Percentiles rank a stretch among this genome's conserved stretches.
phyloP scores from a whole-genome alignment of 2,888 invertebrate genomes.

The Chrysolina haemoptera region DNA sequence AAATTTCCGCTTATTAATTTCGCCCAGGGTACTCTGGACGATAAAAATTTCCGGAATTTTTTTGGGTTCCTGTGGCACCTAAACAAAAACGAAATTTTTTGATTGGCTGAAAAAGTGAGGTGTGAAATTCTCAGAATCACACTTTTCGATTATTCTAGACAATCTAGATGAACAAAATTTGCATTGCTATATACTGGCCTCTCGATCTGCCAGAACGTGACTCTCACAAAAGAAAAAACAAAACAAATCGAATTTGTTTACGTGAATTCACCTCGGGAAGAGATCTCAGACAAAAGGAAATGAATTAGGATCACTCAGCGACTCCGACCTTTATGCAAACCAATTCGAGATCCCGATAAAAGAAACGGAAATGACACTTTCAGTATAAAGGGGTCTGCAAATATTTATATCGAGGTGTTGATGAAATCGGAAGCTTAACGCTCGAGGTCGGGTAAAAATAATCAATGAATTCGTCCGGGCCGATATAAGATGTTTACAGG shows the following conservation, averaged over 20 bases:
- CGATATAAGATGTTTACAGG: not conserved
- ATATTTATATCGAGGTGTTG: constrained; percentile 22
- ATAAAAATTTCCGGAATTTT: too few relatives aligned
- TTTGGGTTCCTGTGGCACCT: too few relatives aligned
- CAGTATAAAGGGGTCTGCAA: constrained; percentile 20
- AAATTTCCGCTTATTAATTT: too few relatives aligned
- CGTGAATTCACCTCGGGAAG: not conserved
- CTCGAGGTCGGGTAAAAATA: not conserved
- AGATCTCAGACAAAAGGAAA: not conserved
- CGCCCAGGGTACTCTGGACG: too few relatives aligned
- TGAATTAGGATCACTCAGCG: constrained; percentile 3
- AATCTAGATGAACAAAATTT: not conserved
- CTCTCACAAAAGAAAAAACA: not conserved
- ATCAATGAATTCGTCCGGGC: not conserved
- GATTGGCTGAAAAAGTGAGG: too few relatives aligned
- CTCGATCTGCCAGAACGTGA: not conserved
- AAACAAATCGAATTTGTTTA: not conserved
- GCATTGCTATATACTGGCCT: not conserved
- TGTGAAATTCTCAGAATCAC: too few relatives aligned
- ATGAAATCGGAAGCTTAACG: not conserved
- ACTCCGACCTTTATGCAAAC: constrained; percentile 11
- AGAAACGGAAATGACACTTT: constrained; percentile 28
- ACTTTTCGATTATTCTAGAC: too few relatives aligned
- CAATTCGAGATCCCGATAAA: constrained; percentile 16
- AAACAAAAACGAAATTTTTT: too few relatives aligned